phyloP scores from a whole-genome alignment of 2,113 vertebrate genomes.

The Tiliqua scincoides region DNA sequence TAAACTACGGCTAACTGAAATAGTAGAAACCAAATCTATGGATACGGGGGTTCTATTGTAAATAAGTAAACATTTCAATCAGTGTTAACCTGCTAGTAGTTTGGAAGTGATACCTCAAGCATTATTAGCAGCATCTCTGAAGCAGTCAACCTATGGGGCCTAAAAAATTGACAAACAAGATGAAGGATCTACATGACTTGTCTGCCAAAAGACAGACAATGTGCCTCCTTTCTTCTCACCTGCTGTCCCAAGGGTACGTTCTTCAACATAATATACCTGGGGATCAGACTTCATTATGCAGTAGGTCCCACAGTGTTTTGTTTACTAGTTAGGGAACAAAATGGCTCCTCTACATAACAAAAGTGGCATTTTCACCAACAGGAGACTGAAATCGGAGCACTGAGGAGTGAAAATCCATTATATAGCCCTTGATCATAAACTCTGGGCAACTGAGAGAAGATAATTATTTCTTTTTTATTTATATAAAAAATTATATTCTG shows the following conservation, averaged over 20 bases:
- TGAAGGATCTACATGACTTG: background rate
- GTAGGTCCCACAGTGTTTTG: background rate
- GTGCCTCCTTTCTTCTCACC: background rate
- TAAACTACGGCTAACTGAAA: no score
- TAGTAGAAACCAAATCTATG: no score
- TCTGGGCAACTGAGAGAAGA: background rate
- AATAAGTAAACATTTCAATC: no score
- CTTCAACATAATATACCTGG: background rate
- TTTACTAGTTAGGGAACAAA: background rate
- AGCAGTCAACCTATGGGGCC: background rate
- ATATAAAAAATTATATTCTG: no score
- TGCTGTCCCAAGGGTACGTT: background rate
- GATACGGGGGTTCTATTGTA: no score
- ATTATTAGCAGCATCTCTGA: background rate
- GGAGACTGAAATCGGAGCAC: background rate
- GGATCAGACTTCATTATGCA: background rate
- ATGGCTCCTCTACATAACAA: background rate
- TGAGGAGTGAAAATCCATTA: background rate
- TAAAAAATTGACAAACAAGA: background rate
- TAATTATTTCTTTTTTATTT: no score
- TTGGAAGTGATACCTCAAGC: background rate
- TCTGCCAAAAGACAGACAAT: background rate
- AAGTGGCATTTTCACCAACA: background rate
- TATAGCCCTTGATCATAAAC: background rate
- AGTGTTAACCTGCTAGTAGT: background rate